Conservation (phyloP, 2,888 invertebrate genomes). For the Chymomyza procnemis region DNA sequence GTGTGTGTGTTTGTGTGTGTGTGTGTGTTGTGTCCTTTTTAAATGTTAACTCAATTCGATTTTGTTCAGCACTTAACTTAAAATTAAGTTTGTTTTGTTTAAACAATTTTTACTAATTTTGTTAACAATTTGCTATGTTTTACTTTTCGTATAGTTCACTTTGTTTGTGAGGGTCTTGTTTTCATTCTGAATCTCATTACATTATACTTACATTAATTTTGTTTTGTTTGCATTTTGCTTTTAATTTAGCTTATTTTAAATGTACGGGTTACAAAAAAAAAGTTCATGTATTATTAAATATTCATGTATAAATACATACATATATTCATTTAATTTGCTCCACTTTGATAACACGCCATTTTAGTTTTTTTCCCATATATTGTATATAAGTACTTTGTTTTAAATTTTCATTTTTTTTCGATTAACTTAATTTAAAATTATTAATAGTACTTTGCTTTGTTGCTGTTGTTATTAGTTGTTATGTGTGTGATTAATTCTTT, state of each 20-base stretch:
- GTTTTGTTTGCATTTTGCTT: conserved; percentile 2
- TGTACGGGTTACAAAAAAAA: conserved; percentile 66
- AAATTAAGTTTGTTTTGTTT: conserved; percentile 6
- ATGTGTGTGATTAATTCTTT: conserved; percentile 11
- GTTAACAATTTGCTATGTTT: conserved; percentile 59
- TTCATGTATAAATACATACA: conserved; percentile 22
- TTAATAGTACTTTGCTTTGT: neutral
- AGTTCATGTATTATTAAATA: conserved; percentile 15
- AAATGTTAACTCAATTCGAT: conserved; percentile 37
- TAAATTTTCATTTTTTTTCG: neutral
- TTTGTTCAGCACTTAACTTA: neutral
- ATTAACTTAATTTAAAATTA: neutral
- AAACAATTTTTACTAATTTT: conserved; percentile 32
- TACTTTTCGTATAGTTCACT: too few relatives aligned
- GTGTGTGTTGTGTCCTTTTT: conserved; percentile 30
- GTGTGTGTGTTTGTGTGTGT: conserved; percentile 18
- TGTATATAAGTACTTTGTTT: neutral
- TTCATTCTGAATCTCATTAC: conserved; percentile 35
- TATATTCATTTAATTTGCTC: conserved; percentile 6
- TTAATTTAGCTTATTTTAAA: conserved; percentile 37
- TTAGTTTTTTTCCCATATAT: neutral
- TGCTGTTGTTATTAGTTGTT: conserved; percentile 6
- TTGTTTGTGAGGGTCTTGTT: too few relatives aligned
- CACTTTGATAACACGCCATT: neutral
- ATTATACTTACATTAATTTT: conserved; percentile 63